Evolutionary conservation across 1,140 invertebrate genomes (phyloP), one percentile per base, ranked within the genome.

Genomic region (Diachasma alloeum): DNA sequence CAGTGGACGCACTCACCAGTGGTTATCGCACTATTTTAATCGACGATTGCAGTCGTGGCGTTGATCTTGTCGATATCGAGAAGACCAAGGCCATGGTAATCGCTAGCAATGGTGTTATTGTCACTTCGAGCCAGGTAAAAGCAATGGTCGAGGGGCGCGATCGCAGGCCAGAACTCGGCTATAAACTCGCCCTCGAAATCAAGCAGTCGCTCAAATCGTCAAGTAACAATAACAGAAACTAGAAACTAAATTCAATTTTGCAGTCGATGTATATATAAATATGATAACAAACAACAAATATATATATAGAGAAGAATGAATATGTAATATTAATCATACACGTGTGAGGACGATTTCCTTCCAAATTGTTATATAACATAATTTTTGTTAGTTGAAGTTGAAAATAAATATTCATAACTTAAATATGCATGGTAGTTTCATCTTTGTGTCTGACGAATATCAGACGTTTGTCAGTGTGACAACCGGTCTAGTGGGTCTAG

Each of bases 11-110:
- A 0, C 85, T 97, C 4, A 95, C 95, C 4, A 94, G 95, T 79
- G 97, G 97, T 0, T 99, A 97, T 88, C 92, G 97, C 48, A 97
- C 97, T 22, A 92, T 97, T 67, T 87, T 98, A 0, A 91, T 99
- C 3, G 96, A 98, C 74, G 97, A 99, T 89, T 97, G 96, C 78
- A 94, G 94, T 81, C 92, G 97, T 53, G 97, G 97, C 4, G 96
- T 98, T 0, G 93, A 95, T 85, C 86, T 96, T 10, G 91, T 93
- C 10, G 95, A 97, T 83, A 97, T 97, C 78, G 93, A 96, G 86
- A 92, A 92, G 79, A 96, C 95, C 11, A 96, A 96, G 86, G 90
- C 94, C 59, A 93, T 92, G 70, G 93, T 97, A 10, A 91, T 93
- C 26, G 91, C 90, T 59, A 93, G 93, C 79, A 92, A 95, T 83